Conservation (phyloP, 2,113 vertebrate genomes). For the Halcyon senegalensis region DNA sequence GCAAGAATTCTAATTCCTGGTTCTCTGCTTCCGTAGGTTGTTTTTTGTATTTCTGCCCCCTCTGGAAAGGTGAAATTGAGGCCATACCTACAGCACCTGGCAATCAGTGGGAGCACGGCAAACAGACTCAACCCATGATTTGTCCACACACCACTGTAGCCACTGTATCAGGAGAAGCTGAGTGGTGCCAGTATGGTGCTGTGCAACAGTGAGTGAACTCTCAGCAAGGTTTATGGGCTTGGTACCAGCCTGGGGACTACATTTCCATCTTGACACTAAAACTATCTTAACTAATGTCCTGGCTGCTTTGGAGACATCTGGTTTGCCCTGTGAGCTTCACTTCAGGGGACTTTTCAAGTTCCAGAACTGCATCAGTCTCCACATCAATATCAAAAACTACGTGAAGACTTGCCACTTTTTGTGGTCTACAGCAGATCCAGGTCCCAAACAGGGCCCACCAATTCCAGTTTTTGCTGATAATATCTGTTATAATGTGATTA, state of each 20-base stretch:
- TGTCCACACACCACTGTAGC: not conserved
- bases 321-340: not conserved
- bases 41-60: not conserved
- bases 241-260: not conserved
- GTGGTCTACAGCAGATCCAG: not conserved
- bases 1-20: not conserved
- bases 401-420: not conserved
- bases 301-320: accelerated
- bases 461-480: not conserved
- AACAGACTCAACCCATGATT: not conserved
- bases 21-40: not conserved
- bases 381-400: not conserved
- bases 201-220: not conserved
- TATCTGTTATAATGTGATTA: not conserved
- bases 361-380: not conserved
- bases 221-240: not conserved
- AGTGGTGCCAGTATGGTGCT: not conserved
- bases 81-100: not conserved
- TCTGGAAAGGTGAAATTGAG: not conserved
- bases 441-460: not conserved
- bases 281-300: accelerated
- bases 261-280: accelerated
- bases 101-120: not conserved
- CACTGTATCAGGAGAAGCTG: not conserved
- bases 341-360: not conserved